Evolutionary conservation across 2,113 vertebrate species (phyloP).

Genomic region (Dinomys branickii): DNA sequence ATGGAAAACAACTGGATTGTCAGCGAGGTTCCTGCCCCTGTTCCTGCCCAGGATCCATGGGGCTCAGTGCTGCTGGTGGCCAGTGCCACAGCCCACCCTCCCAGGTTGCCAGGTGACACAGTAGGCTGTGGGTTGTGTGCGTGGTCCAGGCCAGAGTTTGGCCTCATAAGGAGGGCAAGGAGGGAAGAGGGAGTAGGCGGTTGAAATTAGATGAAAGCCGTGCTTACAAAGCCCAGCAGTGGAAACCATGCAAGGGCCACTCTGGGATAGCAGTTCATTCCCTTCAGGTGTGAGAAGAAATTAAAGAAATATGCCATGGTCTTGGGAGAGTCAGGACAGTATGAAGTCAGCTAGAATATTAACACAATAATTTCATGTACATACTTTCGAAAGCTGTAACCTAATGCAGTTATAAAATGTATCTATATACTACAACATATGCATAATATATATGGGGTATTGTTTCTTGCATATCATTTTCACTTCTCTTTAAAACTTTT

Average conservation of each 20-base stretch:
- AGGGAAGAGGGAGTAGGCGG: background rate
- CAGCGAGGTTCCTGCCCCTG: background rate
- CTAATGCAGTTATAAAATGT: background rate
- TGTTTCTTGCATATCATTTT: background rate
- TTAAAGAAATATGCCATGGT: background rate
- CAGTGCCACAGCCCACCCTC: background rate
- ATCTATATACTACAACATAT: background rate
- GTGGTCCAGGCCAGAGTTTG: background rate
- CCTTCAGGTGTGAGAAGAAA: background rate
- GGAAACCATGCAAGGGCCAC: background rate
- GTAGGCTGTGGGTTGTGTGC: background rate
- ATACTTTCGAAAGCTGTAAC: background rate
- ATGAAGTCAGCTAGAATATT: background rate
- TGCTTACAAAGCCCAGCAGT: background rate
- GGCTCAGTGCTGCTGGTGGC: background rate
- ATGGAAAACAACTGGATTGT: background rate
- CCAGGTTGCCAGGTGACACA: background rate
- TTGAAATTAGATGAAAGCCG: background rate
- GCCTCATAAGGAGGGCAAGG: background rate
- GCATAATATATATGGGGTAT: background rate
- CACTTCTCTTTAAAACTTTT: background rate
- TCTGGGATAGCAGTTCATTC: background rate
- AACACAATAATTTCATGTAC: background rate
- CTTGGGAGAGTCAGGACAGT: background rate
- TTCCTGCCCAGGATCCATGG: background rate